Base-by-base conservation (phyloP, 2,888 invertebrate species). In the Eumacrocentrus americanus region DNA sequence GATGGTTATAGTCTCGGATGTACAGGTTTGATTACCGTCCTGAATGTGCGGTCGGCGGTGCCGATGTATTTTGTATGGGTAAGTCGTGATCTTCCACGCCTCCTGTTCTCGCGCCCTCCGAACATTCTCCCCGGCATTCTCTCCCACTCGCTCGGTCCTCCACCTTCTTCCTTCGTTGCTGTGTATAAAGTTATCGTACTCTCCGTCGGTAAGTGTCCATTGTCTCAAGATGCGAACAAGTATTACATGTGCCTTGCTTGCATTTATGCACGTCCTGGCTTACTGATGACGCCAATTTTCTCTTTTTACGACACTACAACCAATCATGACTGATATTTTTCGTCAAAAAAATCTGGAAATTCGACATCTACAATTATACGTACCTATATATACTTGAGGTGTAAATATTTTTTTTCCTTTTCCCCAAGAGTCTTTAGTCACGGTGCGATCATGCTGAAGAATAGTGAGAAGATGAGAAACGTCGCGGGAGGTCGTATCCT, bases 21-120 rank as follows among this genome's bases (percentile, higher is more conserved):
- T 75, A 74, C 73, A 71, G 69, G 68, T 75, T 71, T 75, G 75
- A 75, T 75, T 75, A 73, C 70, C 68, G 65, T 64, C 67, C 67
- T 66, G 68, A 68, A 66, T 69, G 67, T 65, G 67, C 64, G 58
- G 55, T 29, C n/a, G n/a, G n/a, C n/a, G n/a, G 29, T 29, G 29
- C 63, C 66, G 51, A 58, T 66, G 68, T 71, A 72, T 74, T 74
- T 73, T 72, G 70, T 74, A 75, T 71, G 70, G 71, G 70, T 71
- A 71, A 76, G 70, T 75, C 76, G 75, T 75, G 75, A 75, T 75
- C 70, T 66, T 75, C 76, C 75, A 76, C 75, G 75, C 76, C 75
- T 72, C 69, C 66, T 65, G 69, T 61, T 64, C 65, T 62, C 53
- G 59, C 62, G 62, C 62, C 58, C 63, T 38, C 50, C 54, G 23